Evolutionary conservation across 2,797 vertebrate genomes (phyloP), one percentile per base, ranked within the genome.

Genomic region (Buceros bicornis): DNA sequence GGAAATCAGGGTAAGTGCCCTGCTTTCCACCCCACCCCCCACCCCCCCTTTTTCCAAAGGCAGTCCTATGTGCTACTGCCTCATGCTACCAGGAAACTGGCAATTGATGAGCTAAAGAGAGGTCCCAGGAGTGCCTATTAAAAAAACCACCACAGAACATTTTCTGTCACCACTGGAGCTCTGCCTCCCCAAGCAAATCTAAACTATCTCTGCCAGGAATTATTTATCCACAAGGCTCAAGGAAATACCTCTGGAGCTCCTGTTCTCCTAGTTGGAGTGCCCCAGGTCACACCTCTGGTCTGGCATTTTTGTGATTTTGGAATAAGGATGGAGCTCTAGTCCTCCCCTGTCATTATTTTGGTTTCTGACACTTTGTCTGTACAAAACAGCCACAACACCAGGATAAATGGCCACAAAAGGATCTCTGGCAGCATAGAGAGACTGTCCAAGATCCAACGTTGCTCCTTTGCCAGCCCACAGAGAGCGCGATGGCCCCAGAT

Each of bases 251-350:
- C 50, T 43, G 20, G 86, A 86, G 14, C 11, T 83, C 54, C 25
- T 4, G 4, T 58, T 82, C 33, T 47, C 62, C 19, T 58, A 24
- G 8, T 8, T 65, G 37, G 40, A 90, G 47, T 24, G 47, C 5
- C 8, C 19, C 26, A 37, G 28, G 51, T 66, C 51, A 74, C 19
- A 43, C 11, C 0, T 0, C 0, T 0, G 24, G 37, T 58, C 33
- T 69, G 8, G 10, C 1, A 19, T 43, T 88, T 81, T 61, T 50
- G 35, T 54, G 53, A 84, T 72, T 87, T 66, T 76, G 40, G 70
- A 72, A 25, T 24, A 76, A 77, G 17, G 25, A 47, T 21, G 21
- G 47, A 82, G 29, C 5, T 71, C 54, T 18, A 24, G 25, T 53
- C 21, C 12, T 90, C 14, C 20, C 7, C 54, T n/a, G 11, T 47